Base-by-base conservation (phyloP, 2,797 vertebrate species). In the Phrynocephalus guinanensis region DNA sequence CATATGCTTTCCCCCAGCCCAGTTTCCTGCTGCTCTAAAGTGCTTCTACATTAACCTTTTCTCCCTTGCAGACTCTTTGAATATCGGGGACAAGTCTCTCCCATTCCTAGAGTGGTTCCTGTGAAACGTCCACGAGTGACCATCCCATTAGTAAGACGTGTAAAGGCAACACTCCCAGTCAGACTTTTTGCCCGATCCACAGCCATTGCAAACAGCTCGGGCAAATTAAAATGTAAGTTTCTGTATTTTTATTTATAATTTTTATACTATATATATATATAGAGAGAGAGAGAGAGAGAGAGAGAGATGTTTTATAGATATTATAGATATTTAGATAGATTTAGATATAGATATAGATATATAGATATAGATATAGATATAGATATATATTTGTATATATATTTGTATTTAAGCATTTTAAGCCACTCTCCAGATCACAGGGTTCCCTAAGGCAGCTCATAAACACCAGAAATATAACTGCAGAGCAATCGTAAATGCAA, bases 71-170 rank as follows among this genome's bases (percentile, higher is more conserved):
- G 98, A 97, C 97, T 99, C 91, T 98, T 98, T 2, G 98, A 99
- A 92, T 98, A 97, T 88, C 95, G 97, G 60, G 97, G 98, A 88
- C 95, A 98, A 70, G 97, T 98, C 68, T 98, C 98, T 1, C 97
- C 97, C 0, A 96, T 83, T 63, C 98, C 98, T 71, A 96, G 98
- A 80, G 97, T 97, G 63, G 97, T 98, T 67, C 98, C 98, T 0
- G 97, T 98, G 91, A 99, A 98, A 94, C 97, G 98, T 72, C 97
- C 98, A 0, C 96, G 98, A 72, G 96, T 98, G 92, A 97, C 97
- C 1, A 95, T 98, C 15, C 98, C 98, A 0, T 95, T 99, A 24
- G 97, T 98, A 22, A 97, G 98, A 48, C 97, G 98, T 5, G 97
- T 98, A 93, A 98, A 98, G 96, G 96, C 96, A 16, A 92, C 97